Evolutionary conservation across 2,888 invertebrate genomes (phyloP), one percentile per base, ranked within the genome.

Genomic region (Phortica okadai): DNA sequence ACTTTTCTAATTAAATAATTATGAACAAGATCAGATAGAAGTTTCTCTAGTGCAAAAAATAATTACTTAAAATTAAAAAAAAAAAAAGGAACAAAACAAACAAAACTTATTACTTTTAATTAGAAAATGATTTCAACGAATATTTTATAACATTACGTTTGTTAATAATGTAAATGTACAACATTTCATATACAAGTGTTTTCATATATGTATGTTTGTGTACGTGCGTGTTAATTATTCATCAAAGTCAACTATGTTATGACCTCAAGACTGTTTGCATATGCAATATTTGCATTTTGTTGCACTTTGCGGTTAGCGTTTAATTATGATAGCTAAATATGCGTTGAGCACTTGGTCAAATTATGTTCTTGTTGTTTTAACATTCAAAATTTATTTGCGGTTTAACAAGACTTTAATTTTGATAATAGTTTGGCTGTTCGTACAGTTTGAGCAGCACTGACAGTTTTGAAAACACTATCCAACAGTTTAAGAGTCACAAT

Each of bases 1-100:
- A 85, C 81, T 85, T 85, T 85, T 83, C 80, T 84, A 85, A 85
- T 85, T 88, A 84, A 80, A 84, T 85, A 85, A 85, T 88, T 88
- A 85, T 85, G 85, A 50, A 8, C 11, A 85, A 86, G 88, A 88
- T 85, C 82, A 73, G 76, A 56, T 42, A 62, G 78, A 80, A 81
- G 75, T 81, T 76, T 50, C 5, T 33, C 33, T 33, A 33, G 33
- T 1, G 58, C 10, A 44, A 33, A 25, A 45, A 42, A 41, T 44
- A 59, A 59, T 8, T 16, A 8, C 11, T 8, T 8, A 4, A 8
- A 59, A 8, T 16, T n/a, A 59, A 41, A 41, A 56, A 87, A 86
- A 70, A 73, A 78, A 76, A 74, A 77, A 74, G 11, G 58, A 59
- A 59, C 16, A 11, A 62, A 44, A 59, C 59, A 73, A 33, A 14